Evolutionary conservation across 2,888 invertebrate genomes (phyloP), one percentile per base, ranked within the genome.

Genomic region (Trichogramma evanescens): DNA sequence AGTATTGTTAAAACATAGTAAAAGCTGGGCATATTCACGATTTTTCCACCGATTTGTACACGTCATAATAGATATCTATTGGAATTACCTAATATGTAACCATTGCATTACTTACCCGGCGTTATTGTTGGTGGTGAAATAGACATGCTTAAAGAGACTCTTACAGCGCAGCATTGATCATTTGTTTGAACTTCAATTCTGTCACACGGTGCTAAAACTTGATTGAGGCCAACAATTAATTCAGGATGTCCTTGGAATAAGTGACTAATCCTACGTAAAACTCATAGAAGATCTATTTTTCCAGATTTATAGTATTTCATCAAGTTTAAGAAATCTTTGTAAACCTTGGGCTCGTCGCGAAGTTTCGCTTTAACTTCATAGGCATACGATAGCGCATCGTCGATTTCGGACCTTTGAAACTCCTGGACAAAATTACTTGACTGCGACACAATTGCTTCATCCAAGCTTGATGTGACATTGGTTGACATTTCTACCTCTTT

Each of bases 221-320:
- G 97, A 80, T 99, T 99, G 81, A 99, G 99, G 43, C 99, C 99
- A 49, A 96, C 95, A 58, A 99, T 99, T 54, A 99, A 83, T 78
- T 96, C 95, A 0, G 98, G 95, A 75, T 97, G 95, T 0, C 97
- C 97, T 72, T 91, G 89, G 81, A 97, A 97, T 61, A 96, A 83
- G 77, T 91, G 93, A 8, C 97, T 97, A 5, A 99, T 99, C 63
- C 98, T 84, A 58, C 92, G 91, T 72, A 99, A 99, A 1, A 99
- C 99, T 38, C 95, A 95, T 2, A 95, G 95, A 0, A 95, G 96
- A 79, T 96, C 95, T 75, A 97, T 95, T 66, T 93, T 92, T 75
- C 96, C 95, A 66, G 96, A 96, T 79, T 99, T 99, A 74, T 99
- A 99, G 80, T 99, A 98, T 81, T 99, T 99, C 99, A 99, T 99